phyloP scores from a whole-genome alignment of 2,113 vertebrate genomes.

The Micronycteris hirsuta region DNA sequence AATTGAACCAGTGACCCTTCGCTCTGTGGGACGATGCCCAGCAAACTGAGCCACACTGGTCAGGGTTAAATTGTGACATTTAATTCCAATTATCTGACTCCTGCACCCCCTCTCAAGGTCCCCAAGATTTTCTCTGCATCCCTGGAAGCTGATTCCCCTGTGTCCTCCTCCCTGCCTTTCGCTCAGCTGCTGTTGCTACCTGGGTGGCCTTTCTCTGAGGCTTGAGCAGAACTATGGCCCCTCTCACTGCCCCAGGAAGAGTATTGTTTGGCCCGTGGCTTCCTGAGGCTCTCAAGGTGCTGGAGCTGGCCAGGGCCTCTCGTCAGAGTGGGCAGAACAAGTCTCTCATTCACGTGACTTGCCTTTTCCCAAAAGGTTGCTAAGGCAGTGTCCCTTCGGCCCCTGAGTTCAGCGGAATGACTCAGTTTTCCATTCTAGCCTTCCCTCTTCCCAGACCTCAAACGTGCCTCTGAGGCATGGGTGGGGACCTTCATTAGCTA shows the following conservation, averaged over 20 bases:
- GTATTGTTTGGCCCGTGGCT: neutral
- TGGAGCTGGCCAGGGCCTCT: neutral
- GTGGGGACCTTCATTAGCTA: too few relatives aligned
- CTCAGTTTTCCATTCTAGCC: neutral
- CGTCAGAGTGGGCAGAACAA: neutral
- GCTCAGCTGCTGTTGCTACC: neutral
- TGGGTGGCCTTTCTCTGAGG: fast-evolving
- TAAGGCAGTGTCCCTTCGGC: neutral
- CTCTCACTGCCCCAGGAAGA: neutral
- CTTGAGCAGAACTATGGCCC: neutral
- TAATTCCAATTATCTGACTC: neutral
- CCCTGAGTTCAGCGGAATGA: neutral
- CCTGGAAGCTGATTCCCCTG: neutral
- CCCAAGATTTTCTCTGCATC: neutral
- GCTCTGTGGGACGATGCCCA: too few relatives aligned
- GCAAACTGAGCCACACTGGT: too few relatives aligned
- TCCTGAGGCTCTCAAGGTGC: neutral
- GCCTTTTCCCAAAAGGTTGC: neutral
- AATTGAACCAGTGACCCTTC: too few relatives aligned
- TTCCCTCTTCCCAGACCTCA: neutral
- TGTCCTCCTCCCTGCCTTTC: neutral
- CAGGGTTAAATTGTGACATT: neutral
- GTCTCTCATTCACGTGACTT: neutral
- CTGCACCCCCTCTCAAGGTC: neutral
- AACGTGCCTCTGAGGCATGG: neutral